Evolutionary conservation across 2,113 vertebrate species (phyloP), one percentile per base, ranked within the genome.

Genomic region (Zosterops borbonicus): DNA sequence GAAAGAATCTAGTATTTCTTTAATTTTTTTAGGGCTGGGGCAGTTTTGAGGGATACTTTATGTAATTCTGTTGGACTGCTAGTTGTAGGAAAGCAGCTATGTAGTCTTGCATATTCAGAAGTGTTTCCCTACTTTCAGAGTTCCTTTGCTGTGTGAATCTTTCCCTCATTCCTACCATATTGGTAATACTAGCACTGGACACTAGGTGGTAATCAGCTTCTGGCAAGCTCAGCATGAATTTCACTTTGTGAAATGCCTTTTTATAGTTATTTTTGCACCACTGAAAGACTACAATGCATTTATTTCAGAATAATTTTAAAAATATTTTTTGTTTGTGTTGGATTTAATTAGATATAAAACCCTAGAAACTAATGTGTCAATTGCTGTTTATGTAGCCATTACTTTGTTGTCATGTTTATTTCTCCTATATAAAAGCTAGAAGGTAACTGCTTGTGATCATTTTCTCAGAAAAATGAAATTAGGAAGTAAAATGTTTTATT

Each of bases 181-280:
- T 41, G 64, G 52, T 62, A 63, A 50, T 92, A 53, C 50, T n/a
- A 23, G 35, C 24, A 21, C 27, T 68, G 76, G 79, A 46, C 95
- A 84, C 84, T 83, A 96, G 94, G 65, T 90, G 95, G 94, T 92
- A 94, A 89, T 84, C 65, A 16, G 53, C 65, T 91, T 87, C 94
- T 94, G 84, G 70, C 64, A 84, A 90, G 31, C 20, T 82, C 35
- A 63, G 37, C 28, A n/a, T 13, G 3, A 9, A 8, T 68, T 47
- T 79, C 75, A 8, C 22, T 44, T 1, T 27, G 15, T 64, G 24
- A 75, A 83, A 68, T 56, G 24, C 17, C 31, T 90, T 83, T 67
- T 68, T 28, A 21, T 6, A 44, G 41, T 9, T 73, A 8, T 37
- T 86, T 94, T 73, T 83, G 24, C 75, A 63, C 27, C 28, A 39